Conservation (phyloP, 2,113 vertebrate species). For the Cyanoderma ruficeps region DNA sequence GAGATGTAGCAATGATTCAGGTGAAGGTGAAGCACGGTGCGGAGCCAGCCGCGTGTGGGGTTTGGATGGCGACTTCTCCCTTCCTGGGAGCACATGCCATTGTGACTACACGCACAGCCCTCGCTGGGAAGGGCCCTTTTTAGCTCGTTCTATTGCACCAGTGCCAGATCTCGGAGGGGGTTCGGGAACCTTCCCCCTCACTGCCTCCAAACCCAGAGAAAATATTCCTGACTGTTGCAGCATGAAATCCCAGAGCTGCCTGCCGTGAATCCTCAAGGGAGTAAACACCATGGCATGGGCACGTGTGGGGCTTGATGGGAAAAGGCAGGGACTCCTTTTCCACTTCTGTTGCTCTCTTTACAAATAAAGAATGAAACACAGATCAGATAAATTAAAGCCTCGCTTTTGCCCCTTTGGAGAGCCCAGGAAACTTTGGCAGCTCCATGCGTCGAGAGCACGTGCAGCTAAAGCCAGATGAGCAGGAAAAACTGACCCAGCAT, state of each 20-base stretch:
- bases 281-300: background rate
- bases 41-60: background rate
- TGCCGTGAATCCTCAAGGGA: background rate
- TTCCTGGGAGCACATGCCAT: background rate
- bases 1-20: background rate
- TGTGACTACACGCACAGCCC: background rate
- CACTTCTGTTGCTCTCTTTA: background rate
- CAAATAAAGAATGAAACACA: background rate
- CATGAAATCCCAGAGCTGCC: conserved; percentile 27
- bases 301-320: background rate
- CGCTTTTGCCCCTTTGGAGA: background rate
- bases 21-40: background rate
- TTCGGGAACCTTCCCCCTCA: background rate
- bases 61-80: background rate
- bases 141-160: background rate
- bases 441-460: accelerated
- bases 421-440: background rate
- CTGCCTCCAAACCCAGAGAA: background rate
- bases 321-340: background rate
- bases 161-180: conserved; percentile 28
- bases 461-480: background rate
- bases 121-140: conserved; percentile 8
- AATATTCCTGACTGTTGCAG: conserved; percentile 2
- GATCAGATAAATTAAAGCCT: background rate
- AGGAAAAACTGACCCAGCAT: conserved; percentile 50